Base-by-base conservation (phyloP, 2,113 vertebrate species). In the Triplophysa rosa region DNA sequence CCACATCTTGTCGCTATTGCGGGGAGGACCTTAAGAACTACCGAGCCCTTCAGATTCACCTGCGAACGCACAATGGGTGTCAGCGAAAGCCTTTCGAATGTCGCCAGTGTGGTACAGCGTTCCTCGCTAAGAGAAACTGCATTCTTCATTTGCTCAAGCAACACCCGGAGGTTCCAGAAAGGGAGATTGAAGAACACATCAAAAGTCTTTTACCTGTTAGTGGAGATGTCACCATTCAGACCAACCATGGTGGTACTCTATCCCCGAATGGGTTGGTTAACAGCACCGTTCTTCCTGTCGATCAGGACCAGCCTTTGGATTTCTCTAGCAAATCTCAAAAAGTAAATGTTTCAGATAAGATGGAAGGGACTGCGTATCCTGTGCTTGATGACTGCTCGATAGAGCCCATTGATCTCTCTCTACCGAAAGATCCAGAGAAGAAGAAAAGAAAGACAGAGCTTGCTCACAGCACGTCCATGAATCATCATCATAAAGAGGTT, bases 371-470 rank as follows among this genome's bases (percentile, higher is more conserved):
- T 0, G 79, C 89, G 65, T 78, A 90, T 24, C 86, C 93, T 6
- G 78, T 86, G 8, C 70, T 93, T 40, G 94, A 92, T 0, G 95
- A 97, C 83, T 87, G 91, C 79, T 90, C 94, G 23, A 85, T 91
- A 91, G 96, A 99, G 91, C 98, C 98, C 74, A 98, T 99, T 0
- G 98, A 99, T 81, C 90, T 99, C 45, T 99, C 98, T n/a, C 92
- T 99, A 71, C 95, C 94, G 70, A 96, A 95, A 89, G 87, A 77
- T 83, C 80, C 95, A 85, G 65, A 93, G 91, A 85, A 92, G 87
- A 92, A 95, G 93, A 88, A 86, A 72, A 87, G 84, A 76, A 83
- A 91, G 86, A 4, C 40, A 11, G 47, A 91, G 86, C 16, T n/a
- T 0, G 11, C 23, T 1, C 52, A 80, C 0, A 70, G 61, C 0